These are phyloP conservation scores for Scomber scombrus DNA, from an alignment of 2,113 vertebrate genomes.

Conservation along the genomic window DNA sequence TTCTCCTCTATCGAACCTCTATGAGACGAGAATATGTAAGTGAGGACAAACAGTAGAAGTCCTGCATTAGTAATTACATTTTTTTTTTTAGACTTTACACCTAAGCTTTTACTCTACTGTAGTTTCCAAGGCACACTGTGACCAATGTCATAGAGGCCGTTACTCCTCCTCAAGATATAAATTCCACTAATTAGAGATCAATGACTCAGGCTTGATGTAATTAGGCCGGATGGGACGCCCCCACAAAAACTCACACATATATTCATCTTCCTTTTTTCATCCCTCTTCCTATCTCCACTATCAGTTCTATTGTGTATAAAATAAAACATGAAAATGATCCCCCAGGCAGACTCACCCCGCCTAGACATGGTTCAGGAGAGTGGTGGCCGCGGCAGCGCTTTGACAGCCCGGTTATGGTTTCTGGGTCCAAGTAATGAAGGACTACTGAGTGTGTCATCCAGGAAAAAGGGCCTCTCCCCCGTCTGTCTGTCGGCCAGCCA, in stretches of 20 bases:
- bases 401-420: conserved; percentile 76
- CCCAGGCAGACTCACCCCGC: conserved; percentile 44
- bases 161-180: conserved; percentile 63
- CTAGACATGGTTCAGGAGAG: conserved; percentile 56
- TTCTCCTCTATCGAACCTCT: conserved; percentile 28
- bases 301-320: conserved; percentile 45
- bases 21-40: conserved; percentile 48
- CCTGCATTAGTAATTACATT: conserved; percentile 27
- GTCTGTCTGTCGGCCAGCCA: conserved; percentile 68
- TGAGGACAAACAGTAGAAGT: conserved; percentile 10
- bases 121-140: conserved; percentile 46
- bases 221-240: conserved; percentile 45
- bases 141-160: conserved; percentile 45
- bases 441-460: conserved; percentile 76
- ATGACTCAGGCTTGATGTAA: conserved; percentile 66
- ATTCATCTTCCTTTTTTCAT: conserved; percentile 8
- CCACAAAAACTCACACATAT: conserved; percentile 32
- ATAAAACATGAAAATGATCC: conserved; percentile 63
- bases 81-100: conserved; percentile 49
- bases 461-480: conserved; percentile 65
- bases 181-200: conserved; percentile 75
- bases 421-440: conserved; percentile 76
- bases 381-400: conserved; percentile 49
- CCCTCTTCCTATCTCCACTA: not conserved
- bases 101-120: conserved; percentile 26